Evolutionary conservation across 2,888 invertebrate species (phyloP).

Genomic region (Atethmia centrago): DNA sequence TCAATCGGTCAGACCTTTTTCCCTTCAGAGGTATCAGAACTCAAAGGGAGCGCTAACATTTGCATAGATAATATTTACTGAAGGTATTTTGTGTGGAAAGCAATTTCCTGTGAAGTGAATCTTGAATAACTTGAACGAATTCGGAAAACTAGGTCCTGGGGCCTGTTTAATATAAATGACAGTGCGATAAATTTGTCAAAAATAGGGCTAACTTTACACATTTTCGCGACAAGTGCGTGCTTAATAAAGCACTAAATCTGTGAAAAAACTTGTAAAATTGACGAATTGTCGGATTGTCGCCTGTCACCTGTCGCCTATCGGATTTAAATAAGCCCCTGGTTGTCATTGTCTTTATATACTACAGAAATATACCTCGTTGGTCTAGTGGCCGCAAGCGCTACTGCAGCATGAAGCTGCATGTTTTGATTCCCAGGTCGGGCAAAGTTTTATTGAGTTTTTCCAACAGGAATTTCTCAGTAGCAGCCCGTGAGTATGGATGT

Average conservation of each 20-base stretch:
- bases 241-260: too few species aligned
- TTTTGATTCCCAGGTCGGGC: too few species aligned
- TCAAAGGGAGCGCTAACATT: conserved; percentile 15
- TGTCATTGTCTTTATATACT: background rate
- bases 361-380: background rate
- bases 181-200: background rate
- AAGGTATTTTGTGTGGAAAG: conserved; percentile 13
- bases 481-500: too few species aligned
- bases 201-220: background rate
- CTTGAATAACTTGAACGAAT: conserved; percentile 1
- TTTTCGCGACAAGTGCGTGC: too few species aligned
- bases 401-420: too few species aligned
- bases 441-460: too few species aligned
- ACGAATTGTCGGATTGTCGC: background rate
- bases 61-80: conserved; percentile 24
- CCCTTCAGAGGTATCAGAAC: conserved; percentile 9
- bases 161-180: background rate
- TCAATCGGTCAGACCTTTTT: conserved; percentile 40
- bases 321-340: background rate
- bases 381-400: too few species aligned
- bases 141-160: background rate
- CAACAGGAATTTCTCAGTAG: too few species aligned
- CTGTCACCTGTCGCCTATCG: background rate
- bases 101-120: conserved; percentile 3
- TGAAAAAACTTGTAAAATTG: too few species aligned